Conservation (phyloP, 64 coral and sea anemone genomes). For the Actinia equina region DNA sequence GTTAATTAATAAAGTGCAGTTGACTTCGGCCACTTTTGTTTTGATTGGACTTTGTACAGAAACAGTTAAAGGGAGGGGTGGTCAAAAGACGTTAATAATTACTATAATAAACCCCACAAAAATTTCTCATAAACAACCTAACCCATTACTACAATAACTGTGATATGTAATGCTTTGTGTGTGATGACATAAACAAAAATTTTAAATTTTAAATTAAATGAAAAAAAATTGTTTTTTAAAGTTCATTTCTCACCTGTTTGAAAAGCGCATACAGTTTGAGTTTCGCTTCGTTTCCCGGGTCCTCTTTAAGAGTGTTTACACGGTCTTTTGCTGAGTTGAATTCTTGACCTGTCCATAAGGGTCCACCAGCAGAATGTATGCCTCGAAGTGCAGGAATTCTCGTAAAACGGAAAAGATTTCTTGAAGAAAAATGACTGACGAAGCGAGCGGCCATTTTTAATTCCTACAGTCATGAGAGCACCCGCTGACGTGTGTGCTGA, state of each 20-base stretch:
- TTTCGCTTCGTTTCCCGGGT: constrained; percentile 93
- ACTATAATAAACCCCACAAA: no score
- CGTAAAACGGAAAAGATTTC: neutral
- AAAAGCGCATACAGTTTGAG: constrained; percentile 96
- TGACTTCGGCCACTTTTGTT: no score
- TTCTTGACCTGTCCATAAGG: constrained; percentile 25
- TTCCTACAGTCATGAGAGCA: neutral
- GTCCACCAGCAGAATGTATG: constrained; percentile 26
- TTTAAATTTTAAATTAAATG: no score
- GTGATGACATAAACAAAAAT: no score
- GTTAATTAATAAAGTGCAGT: no score
- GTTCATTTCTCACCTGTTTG: constrained; percentile 66
- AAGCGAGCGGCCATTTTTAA: constrained; percentile 25
- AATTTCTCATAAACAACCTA: no score
- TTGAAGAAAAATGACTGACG: constrained; percentile 11
- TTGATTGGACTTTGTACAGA: no score
- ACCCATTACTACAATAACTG: no score
- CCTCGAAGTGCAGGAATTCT: constrained; percentile 22
- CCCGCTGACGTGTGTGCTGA: neutral
- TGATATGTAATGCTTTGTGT: no score
- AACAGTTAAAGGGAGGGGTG: no score
- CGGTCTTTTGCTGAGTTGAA: constrained; percentile 77
- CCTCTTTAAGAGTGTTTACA: constrained; percentile 73
- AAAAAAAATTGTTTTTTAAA: neutral
- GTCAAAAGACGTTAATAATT: no score